Evolutionary conservation across 2,113 vertebrate genomes (phyloP).

Genomic region (Paedocypris sp.): DNA sequence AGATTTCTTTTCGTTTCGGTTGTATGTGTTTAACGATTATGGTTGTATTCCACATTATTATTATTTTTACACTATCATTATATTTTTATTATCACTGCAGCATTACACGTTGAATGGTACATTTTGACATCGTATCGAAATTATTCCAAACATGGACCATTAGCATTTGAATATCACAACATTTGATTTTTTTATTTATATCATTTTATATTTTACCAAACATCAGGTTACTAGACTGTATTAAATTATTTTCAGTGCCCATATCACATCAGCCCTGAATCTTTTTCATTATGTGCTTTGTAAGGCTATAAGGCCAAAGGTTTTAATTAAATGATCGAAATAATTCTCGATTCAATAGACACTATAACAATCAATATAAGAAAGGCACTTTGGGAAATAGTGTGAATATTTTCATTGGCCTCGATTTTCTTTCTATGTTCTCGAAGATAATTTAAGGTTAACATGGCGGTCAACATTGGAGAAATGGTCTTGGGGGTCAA

Average conservation of each 20-base stretch:
- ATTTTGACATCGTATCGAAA: too few species aligned
- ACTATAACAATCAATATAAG: conserved; percentile 42
- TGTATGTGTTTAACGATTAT: not conserved
- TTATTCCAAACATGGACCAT: too few species aligned
- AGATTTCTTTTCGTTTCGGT: not conserved
- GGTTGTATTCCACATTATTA: conserved; percentile 11
- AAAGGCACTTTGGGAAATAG: not conserved
- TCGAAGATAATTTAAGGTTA: conserved; percentile 43
- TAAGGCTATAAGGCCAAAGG: not conserved
- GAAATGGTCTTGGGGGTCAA: conserved; percentile 35
- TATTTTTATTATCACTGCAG: not conserved
- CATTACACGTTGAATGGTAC: not conserved
- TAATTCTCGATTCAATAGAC: conserved; percentile 41
- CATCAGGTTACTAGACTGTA: too few species aligned
- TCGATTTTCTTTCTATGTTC: conserved; percentile 38
- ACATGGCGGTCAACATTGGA: conserved; percentile 35
- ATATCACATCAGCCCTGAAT: too few species aligned
- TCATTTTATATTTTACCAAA: too few species aligned
- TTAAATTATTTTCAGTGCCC: too few species aligned
- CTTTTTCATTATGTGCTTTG: not conserved
- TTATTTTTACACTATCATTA: not conserved
- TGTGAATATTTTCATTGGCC: conserved; percentile 23
- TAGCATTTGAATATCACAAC: too few species aligned
- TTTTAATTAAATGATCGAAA: conserved; percentile 20
- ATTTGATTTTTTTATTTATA: not conserved